These are phyloP conservation scores for Xenopus borealis DNA, from an alignment of 2,113 vertebrate genomes.

Conservation along the genomic window DNA sequence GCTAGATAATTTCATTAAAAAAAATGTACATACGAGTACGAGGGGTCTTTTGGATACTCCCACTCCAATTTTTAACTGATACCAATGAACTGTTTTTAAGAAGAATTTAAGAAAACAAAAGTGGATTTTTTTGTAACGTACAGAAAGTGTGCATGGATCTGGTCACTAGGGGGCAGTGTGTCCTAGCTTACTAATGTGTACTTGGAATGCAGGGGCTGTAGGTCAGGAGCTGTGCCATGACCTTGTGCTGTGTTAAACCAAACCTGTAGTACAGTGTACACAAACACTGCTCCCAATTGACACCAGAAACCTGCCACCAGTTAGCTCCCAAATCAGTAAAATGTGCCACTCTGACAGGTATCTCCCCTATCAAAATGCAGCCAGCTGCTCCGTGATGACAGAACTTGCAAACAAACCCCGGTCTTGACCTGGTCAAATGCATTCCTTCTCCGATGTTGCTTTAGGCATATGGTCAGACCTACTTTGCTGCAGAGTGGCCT, in stretches of 20 bases:
- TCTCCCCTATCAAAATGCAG: not conserved
- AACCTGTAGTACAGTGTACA: not conserved
- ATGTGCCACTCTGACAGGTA: not conserved
- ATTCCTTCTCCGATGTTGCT: not conserved
- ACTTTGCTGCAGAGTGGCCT: not conserved
- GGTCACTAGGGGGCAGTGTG: conserved; percentile 19
- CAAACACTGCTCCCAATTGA: conserved; percentile 6
- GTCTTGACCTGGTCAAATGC: conserved; percentile 3
- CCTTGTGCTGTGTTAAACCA: conserved; percentile 1
- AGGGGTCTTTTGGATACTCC: no score
- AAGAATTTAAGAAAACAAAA: no score
- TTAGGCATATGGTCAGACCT: not conserved
- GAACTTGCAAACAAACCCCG: not conserved
- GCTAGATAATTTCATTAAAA: no score
- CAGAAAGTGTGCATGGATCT: no score
- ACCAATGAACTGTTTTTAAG: no score
- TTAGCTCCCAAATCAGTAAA: conserved; percentile 11
- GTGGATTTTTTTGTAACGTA: no score
- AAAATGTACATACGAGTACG: no score
- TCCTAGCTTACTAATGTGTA: not conserved
- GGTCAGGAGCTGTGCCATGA: conserved; percentile 14
- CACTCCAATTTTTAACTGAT: no score
- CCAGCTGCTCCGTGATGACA: conserved; percentile 24
- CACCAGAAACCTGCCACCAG: conserved; percentile 15
- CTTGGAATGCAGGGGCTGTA: conserved; percentile 9